These are phyloP conservation scores for Eremobia ochroleuca DNA, from an alignment of 2,888 invertebrate species.

Conservation along the genomic window DNA sequence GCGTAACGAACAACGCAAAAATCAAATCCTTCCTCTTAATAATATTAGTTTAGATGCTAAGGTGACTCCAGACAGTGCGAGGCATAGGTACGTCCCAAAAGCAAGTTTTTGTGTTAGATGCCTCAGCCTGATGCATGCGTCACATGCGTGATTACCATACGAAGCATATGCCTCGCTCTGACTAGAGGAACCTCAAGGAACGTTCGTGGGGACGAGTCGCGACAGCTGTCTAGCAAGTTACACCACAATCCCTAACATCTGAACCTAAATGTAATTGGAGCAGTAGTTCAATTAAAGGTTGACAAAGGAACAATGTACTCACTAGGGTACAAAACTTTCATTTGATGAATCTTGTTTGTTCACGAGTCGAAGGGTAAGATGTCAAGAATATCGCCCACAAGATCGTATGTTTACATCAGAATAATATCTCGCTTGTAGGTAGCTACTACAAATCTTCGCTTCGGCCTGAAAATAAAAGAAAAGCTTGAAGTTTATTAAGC, in stretches of 20 bases:
- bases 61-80: too few relatives aligned
- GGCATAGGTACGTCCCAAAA: too few relatives aligned
- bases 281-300: slow-evolving; percentile 69
- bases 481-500: slow-evolving; percentile 46
- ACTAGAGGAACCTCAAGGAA: not conserved
- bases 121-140: not conserved
- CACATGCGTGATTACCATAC: not conserved
- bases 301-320: slow-evolving; percentile 65
- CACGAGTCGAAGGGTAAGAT: slow-evolving; percentile 39
- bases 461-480: slow-evolving; percentile 39
- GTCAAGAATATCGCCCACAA: slow-evolving; percentile 33
- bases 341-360: slow-evolving; percentile 59
- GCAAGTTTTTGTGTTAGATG: too few relatives aligned
- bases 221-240: slow-evolving; percentile 63
- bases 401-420: slow-evolving; percentile 38
- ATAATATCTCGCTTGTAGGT: slow-evolving; percentile 8
- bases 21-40: too few relatives aligned
- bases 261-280: slow-evolving; percentile 63
- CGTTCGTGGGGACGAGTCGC: slow-evolving; percentile 13
- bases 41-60: too few relatives aligned
- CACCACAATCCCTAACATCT: slow-evolving; percentile 57
- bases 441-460: slow-evolving; percentile 24
- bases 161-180: not conserved
- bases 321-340: slow-evolving; percentile 54
- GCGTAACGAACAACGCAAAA: too few relatives aligned